Evolutionary conservation across 2,888 invertebrate species (phyloP), one percentile per base, ranked within the genome.

Genomic region (Drosophila ustulata): DNA sequence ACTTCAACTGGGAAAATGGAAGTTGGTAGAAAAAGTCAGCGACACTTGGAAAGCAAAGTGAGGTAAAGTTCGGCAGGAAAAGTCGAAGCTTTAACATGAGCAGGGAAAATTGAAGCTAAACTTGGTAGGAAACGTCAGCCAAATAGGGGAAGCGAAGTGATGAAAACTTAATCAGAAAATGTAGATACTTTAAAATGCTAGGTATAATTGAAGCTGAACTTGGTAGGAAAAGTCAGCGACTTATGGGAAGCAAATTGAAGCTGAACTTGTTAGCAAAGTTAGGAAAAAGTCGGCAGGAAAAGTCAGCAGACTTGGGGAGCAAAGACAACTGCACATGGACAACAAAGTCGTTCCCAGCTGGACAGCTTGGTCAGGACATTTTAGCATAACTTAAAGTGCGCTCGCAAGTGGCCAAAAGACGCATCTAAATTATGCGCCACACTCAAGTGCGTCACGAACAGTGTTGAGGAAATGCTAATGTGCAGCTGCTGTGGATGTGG

Each of bases 381-480:
- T 72, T 37, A 37, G 75, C 56, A 47, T 30, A 62, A 62, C 55
- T 62, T 53, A 30, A 53, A 62, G 46, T 30, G 9, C n/a, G 4
- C 28, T 18, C 18, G 18, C 43, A 51, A 71, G 68, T 51, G 47
- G 67, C 41, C 64, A 58, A 63, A 58, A 59, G 49, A 41, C 28
- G 9, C 18, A 18, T 62, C 66, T 72, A 69, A 80, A 62, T 32
- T 58, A 74, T 71, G 70, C 78, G 51, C 28, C 6, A 32, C 39
- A 23, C 49, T 75, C 41, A 34, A 78, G 49, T 53, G 65, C 63
- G 43, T 43, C 67, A 65, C 41, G 51, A 47, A 41, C 28, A 61
- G 41, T 53, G 62, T 53, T 23, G 26, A 47, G 49, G 23, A 59
- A 55, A 75, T 75, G 75, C 76, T 61, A 75, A 75, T 75, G 56